Percentiles rank a stretch among this genome's conserved stretches.
Conservation (phyloP, 2,797 vertebrate species). For the Squalus acanthias region DNA sequence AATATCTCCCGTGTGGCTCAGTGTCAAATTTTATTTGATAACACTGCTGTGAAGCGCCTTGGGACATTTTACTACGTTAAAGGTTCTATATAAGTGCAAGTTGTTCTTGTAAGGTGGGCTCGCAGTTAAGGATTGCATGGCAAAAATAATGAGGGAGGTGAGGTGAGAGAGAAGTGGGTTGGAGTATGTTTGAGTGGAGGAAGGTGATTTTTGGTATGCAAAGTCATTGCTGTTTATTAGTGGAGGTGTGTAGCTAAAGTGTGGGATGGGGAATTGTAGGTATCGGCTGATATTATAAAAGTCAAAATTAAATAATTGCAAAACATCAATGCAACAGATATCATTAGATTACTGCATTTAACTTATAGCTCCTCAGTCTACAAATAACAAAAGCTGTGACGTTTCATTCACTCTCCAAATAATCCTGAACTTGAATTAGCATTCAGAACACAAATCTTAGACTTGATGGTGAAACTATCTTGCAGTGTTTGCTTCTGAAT, state of each 20-base stretch:
- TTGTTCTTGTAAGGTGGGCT: no score
- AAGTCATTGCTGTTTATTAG: background rate
- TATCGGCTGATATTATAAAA: background rate
- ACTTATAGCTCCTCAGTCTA: background rate
- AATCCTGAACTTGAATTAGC: background rate
- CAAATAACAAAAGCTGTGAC: background rate
- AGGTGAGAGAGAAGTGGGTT: background rate
- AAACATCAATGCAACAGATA: background rate
- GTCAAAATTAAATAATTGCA: background rate
- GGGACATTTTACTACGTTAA: no score
- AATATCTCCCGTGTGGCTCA: no score
- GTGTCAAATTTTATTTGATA: no score
- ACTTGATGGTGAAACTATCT: background rate
- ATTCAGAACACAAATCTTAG: background rate
- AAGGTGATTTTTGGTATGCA: background rate
- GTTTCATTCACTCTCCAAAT: background rate
- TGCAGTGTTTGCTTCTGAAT: background rate
- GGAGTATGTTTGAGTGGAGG: background rate
- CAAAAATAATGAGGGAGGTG: background rate
- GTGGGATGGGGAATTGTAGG: background rate
- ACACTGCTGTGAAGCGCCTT: no score
- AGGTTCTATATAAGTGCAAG: no score
- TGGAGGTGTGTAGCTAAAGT: background rate
- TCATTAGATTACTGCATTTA: background rate
- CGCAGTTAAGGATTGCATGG: no score